Evolutionary conservation across 2,113 vertebrate species (phyloP).

Genomic region (Amia ocellicauda): DNA sequence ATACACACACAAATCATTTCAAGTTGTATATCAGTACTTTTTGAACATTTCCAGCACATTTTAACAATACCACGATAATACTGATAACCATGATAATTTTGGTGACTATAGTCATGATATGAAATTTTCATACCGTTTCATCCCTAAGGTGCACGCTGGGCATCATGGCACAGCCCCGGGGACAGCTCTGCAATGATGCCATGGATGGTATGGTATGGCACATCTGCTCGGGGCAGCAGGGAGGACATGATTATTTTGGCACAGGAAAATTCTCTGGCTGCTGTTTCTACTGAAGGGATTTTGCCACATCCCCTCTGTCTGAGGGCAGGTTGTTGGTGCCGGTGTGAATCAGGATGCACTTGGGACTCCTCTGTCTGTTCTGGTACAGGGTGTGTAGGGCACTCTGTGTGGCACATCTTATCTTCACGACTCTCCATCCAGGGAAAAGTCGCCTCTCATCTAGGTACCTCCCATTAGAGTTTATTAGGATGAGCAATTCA

Average conservation of each 20-base stretch:
- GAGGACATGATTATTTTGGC: conserved; percentile 18
- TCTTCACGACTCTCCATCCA: neutral
- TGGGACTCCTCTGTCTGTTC: too few relatives aligned
- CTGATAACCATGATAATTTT: too few relatives aligned
- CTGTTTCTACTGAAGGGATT: conserved; percentile 8
- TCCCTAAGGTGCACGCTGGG: conserved; percentile 21
- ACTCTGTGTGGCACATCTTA: neutral
- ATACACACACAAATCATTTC: too few relatives aligned
- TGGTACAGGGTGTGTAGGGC: neutral
- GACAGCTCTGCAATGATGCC: conserved; percentile 10
- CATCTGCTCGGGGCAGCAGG: conserved; percentile 8
- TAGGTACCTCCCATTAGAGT: neutral
- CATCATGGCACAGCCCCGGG: neutral
- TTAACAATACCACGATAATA: too few relatives aligned
- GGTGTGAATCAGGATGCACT: conserved; percentile 19
- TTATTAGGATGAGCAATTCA: neutral
- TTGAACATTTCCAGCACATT: too few relatives aligned
- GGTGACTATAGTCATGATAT: too few relatives aligned
- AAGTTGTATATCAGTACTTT: too few relatives aligned
- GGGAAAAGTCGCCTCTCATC: neutral
- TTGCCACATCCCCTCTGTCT: conserved; percentile 12
- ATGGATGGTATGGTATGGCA: conserved; percentile 9
- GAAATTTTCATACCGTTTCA: too few relatives aligned
- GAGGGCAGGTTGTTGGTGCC: conserved; percentile 17
- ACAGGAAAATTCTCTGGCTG: conserved; percentile 3